These are phyloP conservation scores for Alosa sapidissima DNA, from an alignment of 2,797 vertebrate genomes.

Conservation along the genomic window DNA sequence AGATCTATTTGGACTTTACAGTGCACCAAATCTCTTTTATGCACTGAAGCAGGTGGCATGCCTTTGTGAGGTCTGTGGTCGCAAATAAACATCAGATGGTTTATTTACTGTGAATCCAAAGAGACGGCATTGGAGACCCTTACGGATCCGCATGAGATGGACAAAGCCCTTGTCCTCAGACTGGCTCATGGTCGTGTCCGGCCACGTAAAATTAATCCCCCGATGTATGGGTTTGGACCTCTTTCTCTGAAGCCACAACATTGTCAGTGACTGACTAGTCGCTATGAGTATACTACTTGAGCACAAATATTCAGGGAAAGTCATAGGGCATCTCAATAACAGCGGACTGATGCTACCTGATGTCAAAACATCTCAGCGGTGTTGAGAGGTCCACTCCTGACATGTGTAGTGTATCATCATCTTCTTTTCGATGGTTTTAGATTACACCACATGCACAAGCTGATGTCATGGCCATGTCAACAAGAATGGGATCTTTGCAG, in stretches of 20 bases:
- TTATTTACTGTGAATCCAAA: not conserved
- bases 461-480: not conserved
- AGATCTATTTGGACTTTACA: not conserved
- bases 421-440: conserved; percentile 20
- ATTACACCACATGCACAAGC: not conserved
- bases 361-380: conserved; percentile 54
- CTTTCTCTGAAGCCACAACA: not conserved
- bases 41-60: not conserved
- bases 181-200: not conserved
- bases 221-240: not conserved
- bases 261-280: not conserved
- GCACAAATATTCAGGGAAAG: not conserved
- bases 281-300: not conserved
- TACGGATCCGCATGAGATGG: not conserved
- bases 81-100: conserved; percentile 8
- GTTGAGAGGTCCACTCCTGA: conserved; percentile 44
- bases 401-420: conserved; percentile 53
- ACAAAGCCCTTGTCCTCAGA: not conserved
- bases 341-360: conserved; percentile 21
- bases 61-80: not conserved
- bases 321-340: not conserved
- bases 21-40: not conserved
- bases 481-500: conserved; percentile 13
- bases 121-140: not conserved
- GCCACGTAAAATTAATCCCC: not conserved